These are phyloP conservation scores for Geophilus truncorum DNA, from an alignment of 2,888 invertebrate species.

Conservation along the genomic window DNA sequence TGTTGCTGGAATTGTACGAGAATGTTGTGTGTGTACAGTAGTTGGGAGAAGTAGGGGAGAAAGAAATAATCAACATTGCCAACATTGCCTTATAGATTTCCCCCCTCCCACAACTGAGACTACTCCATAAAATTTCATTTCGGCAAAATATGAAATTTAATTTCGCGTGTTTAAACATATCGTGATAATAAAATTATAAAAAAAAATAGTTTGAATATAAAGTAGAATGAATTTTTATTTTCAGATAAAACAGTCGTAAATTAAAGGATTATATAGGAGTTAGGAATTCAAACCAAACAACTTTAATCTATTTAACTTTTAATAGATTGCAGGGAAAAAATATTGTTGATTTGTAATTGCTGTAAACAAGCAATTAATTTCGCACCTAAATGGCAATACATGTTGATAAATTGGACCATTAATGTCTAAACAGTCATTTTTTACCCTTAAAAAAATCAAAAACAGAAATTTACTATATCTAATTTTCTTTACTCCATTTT, in stretches of 20 bases:
- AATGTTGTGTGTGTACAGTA: background rate
- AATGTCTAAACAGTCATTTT: background rate
- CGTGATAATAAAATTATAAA: too few relatives aligned
- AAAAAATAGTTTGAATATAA: background rate
- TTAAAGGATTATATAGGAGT: too few relatives aligned
- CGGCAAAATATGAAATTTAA: background rate
- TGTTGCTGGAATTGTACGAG: constrained; percentile 14
- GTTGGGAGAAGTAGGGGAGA: constrained; percentile 14
- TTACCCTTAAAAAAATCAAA: background rate
- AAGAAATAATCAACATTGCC: constrained; percentile 7
- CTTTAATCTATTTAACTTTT: too few relatives aligned
- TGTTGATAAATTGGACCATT: background rate
- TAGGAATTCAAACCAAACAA: too few relatives aligned
- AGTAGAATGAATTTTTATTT: too few relatives aligned
- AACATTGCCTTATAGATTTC: background rate
- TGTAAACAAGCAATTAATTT: background rate
- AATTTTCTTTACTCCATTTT: background rate
- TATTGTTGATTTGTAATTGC: background rate
- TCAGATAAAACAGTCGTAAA: too few relatives aligned
- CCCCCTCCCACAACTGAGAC: background rate
- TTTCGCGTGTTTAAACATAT: background rate
- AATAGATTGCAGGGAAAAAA: background rate
- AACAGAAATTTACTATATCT: background rate
- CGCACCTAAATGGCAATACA: background rate
- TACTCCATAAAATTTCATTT: background rate